A percentile compares a stretch with the other conserved stretches of the same genome.
These are phyloP conservation scores for Hoplias malabaricus DNA, from an alignment of 2,113 vertebrate species.

Conservation along the genomic window DNA sequence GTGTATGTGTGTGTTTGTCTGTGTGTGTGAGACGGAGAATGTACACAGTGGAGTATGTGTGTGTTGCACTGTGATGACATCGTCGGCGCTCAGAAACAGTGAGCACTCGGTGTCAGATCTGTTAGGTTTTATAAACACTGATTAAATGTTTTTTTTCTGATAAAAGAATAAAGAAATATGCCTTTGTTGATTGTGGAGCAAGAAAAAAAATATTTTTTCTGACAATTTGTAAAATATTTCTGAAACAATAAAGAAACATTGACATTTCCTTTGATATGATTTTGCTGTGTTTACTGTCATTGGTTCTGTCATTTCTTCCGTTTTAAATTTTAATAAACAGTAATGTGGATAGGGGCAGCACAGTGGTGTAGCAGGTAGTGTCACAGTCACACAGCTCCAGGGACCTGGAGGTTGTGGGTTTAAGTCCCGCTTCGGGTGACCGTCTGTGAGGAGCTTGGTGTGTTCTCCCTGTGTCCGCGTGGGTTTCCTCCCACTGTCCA, in stretches of 20 bases:
- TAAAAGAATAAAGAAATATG: conserved; percentile 59
- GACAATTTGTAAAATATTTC: conserved; percentile 69
- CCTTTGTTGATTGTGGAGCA: conserved; percentile 67
- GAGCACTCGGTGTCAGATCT: conserved; percentile 56
- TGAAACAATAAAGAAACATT: conserved; percentile 72
- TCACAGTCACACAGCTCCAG: no score
- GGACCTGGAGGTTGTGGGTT: no score
- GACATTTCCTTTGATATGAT: conserved; percentile 32
- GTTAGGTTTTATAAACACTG: conserved; percentile 77
- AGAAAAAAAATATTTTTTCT: conserved; percentile 52
- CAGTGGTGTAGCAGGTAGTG: no score
- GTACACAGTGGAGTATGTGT: conserved; percentile 33
- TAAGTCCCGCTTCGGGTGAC: no score
- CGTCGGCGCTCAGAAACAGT: conserved; percentile 45
- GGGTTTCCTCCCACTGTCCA: no score
- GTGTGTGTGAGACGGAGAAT: conserved; percentile 47
- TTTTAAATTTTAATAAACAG: no score
- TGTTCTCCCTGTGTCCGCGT: no score
- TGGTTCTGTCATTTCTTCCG: not conserved
- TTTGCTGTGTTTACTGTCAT: not conserved
- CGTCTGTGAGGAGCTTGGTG: no score
- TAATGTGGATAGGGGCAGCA: no score
- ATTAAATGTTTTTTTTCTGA: conserved; percentile 56
- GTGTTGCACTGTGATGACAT: conserved; percentile 54
- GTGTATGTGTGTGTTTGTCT: conserved; percentile 26